Evolutionary conservation across 2,113 vertebrate species (phyloP), one percentile per base, ranked within the genome.

Genomic region (Psettodes erumei): DNA sequence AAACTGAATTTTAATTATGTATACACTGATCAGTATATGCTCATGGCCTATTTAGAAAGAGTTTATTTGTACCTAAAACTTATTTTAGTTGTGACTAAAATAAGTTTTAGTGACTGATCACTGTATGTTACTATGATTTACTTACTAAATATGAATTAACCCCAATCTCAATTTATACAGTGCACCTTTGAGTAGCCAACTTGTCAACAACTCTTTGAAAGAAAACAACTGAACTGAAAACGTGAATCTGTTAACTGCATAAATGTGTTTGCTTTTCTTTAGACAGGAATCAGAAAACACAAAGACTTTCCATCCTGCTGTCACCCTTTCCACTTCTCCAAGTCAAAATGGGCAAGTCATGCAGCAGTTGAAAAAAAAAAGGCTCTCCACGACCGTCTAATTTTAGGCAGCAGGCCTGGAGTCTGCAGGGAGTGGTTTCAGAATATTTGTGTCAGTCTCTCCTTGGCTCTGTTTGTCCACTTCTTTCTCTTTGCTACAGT

Each of bases 391-490:
- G 30, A 55, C 62, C 42, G 32, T 5, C 62, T 75, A 15, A 63
- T 74, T 58, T 70, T 64, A 51, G 50, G 40, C 28, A 12, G 28
- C 64, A 37, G 64, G 33, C 21, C 21, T 23, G 2, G n/a, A 69
- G 50, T 7, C 50, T 75, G 32, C 53, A 40, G 19, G 72, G 53
- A 53, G 32, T 37, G n/a, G 43, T 37, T 55, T 23, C n/a, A 64
- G 33, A 18, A 8, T 50, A 23, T 43, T 33, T 78, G 28, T 38
- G 28, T 54, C 23, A 13, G 1, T 65, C 19, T 37, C 35, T 58
- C 11, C 19, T 0, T 10, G 38, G 55, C n/a, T 32, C 1, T 1
- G 23, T 54, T 50, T 40, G 13, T 74, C 33, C 30, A 56, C 5
- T n/a, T 27, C 55, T 25, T 18, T 60, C 23, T 75, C 33, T 30